These are phyloP conservation scores for Hephaestus fuliginosus DNA, from an alignment of 2,797 vertebrate genomes.

Conservation along the genomic window DNA sequence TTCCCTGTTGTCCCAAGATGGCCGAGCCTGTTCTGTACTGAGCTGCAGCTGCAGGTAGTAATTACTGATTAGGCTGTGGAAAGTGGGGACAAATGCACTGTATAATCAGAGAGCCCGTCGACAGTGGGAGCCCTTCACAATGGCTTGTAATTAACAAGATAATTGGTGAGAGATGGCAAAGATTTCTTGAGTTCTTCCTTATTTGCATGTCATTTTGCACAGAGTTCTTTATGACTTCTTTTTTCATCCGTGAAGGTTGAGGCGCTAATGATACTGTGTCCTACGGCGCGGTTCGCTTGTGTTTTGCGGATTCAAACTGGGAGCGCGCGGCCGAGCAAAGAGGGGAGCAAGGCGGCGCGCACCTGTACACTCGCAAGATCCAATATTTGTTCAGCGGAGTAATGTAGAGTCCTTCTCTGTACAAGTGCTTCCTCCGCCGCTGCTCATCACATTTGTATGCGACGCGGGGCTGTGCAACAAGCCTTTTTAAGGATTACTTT, in stretches of 20 bases:
- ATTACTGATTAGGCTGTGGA: slow-evolving; percentile 88
- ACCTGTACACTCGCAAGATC: slow-evolving; percentile 57
- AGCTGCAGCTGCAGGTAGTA: slow-evolving; percentile 89
- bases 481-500: slow-evolving; percentile 43
- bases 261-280: slow-evolving; percentile 75
- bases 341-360: slow-evolving; percentile 31
- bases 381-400: slow-evolving; percentile 50
- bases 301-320: slow-evolving; percentile 47
- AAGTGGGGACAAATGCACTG: slow-evolving; percentile 85
- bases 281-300: slow-evolving; percentile 42
- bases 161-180: slow-evolving; percentile 87
- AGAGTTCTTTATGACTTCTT: slow-evolving; percentile 72
- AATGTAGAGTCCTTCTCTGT: slow-evolving; percentile 40
- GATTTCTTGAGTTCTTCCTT: slow-evolving; percentile 84
- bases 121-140: slow-evolving; percentile 86
- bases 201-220: slow-evolving; percentile 83
- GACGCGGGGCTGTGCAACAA: slow-evolving; percentile 16
- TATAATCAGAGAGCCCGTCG: slow-evolving; percentile 87
- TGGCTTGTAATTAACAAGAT: slow-evolving; percentile 90
- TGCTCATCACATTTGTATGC: slow-evolving; percentile 48
- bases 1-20: slow-evolving; percentile 68
- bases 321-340: background rate
- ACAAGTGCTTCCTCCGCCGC: slow-evolving; percentile 48
- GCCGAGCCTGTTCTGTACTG: slow-evolving; percentile 49
- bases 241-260: slow-evolving; percentile 63